Conservation (phyloP, 2,113 vertebrate genomes). For the Eurypyga helias region DNA sequence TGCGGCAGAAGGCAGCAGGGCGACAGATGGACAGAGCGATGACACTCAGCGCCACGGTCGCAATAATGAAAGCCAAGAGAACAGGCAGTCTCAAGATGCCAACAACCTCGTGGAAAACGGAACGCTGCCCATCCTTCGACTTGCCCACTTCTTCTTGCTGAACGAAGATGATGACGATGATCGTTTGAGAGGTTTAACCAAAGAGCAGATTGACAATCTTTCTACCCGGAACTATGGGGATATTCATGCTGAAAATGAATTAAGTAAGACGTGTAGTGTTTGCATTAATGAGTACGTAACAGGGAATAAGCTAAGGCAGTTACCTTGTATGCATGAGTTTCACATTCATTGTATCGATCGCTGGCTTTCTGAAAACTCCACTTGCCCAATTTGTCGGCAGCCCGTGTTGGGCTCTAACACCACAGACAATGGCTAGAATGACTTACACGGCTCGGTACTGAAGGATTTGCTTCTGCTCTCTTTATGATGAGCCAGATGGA, state of each 20-base stretch:
- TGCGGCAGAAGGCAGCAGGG: slow-evolving; percentile 51
- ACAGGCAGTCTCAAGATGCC: slow-evolving; percentile 79
- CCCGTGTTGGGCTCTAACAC: slow-evolving; percentile 77
- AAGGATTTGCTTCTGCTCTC: slow-evolving; percentile 32
- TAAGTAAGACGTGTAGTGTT: slow-evolving; percentile 90
- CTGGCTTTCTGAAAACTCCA: slow-evolving; percentile 97
- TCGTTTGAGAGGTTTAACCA: slow-evolving; percentile 89
- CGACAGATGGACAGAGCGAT: background rate
- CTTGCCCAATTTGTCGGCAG: slow-evolving; percentile 93
- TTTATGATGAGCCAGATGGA: slow-evolving; percentile 40
- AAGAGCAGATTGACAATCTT: slow-evolving; percentile 98
- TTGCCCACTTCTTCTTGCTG: slow-evolving; percentile 93
- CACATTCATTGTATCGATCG: slow-evolving; percentile 97
- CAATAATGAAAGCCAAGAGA: slow-evolving; percentile 8
- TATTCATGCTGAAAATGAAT: slow-evolving; percentile 82
- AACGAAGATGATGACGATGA: slow-evolving; percentile 89
- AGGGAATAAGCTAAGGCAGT: slow-evolving; percentile 92
- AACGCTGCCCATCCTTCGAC: slow-evolving; percentile 88
- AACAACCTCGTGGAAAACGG: slow-evolving; percentile 89
- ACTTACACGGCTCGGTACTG: background rate
- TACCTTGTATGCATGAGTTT: slow-evolving; percentile 94
- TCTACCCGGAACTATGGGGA: slow-evolving; percentile 91
- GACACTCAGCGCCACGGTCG: background rate
- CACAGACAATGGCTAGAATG: slow-evolving; percentile 35
- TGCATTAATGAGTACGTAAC: slow-evolving; percentile 95